Evolutionary conservation across 2,888 invertebrate genomes (phyloP).

Genomic region (Chesias legatella): DNA sequence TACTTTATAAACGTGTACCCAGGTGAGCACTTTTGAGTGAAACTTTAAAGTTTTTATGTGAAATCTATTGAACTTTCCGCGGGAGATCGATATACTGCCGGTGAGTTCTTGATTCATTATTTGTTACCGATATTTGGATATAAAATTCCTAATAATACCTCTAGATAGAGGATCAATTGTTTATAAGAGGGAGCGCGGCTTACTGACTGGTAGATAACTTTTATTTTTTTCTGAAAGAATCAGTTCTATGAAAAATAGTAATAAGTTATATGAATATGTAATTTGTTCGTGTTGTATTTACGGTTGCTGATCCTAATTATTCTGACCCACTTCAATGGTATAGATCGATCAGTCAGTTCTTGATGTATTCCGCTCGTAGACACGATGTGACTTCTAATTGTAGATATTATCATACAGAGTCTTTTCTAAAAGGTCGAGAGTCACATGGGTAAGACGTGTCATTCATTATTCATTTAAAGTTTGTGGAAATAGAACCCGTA

Average conservation of each 20-base stretch:
- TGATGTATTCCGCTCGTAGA: slow-evolving; percentile 18
- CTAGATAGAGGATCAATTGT: slow-evolving; percentile 39
- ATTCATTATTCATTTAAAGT: neutral
- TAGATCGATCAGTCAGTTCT: slow-evolving; percentile 35
- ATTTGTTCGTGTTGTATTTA: slow-evolving; percentile 6
- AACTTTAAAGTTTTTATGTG: slow-evolving; percentile 55
- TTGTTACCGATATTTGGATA: slow-evolving; percentile 50
- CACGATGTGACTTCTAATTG: slow-evolving; percentile 12
- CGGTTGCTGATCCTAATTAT: slow-evolving; percentile 22
- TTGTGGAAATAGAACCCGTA: too few relatives aligned
- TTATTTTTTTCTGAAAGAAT: slow-evolving; percentile 14
- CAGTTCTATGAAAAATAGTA: too few relatives aligned
- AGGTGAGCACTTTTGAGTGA: slow-evolving; percentile 54
- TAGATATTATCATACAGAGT: slow-evolving; percentile 4
- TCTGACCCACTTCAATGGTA: slow-evolving; percentile 40
- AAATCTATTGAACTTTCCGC: slow-evolving; percentile 55
- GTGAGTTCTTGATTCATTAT: slow-evolving; percentile 54
- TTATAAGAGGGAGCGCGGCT: slow-evolving; percentile 23
- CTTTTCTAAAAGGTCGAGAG: slow-evolving; percentile 25
- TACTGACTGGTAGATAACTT: slow-evolving; percentile 20
- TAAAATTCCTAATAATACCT: slow-evolving; percentile 40
- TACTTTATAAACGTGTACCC: slow-evolving; percentile 52
- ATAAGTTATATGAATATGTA: too few relatives aligned
- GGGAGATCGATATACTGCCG: slow-evolving; percentile 57
- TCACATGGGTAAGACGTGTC: slow-evolving; percentile 21